These are phyloP conservation scores for Flexamia atlantica DNA, from an alignment of 2,888 invertebrate species.

Conservation along the genomic window DNA sequence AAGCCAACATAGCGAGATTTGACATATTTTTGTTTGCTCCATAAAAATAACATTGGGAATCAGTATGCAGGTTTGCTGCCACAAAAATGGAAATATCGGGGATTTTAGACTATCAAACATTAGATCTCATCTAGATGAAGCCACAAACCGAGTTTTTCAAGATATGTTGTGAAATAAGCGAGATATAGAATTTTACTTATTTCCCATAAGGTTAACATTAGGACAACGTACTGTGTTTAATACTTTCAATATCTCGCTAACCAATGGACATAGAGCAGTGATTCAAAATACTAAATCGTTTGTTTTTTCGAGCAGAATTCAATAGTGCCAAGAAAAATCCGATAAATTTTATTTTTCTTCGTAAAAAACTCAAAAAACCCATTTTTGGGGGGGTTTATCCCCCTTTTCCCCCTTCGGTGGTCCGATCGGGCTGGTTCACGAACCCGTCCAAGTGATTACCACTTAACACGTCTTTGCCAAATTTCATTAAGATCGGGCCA, in stretches of 20 bases:
- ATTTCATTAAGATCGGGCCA: not conserved
- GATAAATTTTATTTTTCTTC: too few relatives aligned
- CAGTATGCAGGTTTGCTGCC: not conserved
- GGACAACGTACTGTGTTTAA: too few relatives aligned
- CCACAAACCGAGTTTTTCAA: not conserved
- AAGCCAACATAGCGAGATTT: not conserved
- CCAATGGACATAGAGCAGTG: too few relatives aligned
- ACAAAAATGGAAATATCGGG: not conserved
- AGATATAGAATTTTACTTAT: not conserved
- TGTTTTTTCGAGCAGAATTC: too few relatives aligned
- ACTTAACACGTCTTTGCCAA: not conserved
- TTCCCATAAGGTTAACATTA: not conserved
- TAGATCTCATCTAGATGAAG: not conserved
- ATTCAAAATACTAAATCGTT: too few relatives aligned
- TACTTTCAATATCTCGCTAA: too few relatives aligned
- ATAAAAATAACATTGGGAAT: not conserved
- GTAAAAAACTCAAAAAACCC: too few relatives aligned
- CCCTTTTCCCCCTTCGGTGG: not conserved
- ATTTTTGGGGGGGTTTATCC: conserved; percentile 14
- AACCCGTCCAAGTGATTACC: not conserved
- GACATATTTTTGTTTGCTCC: not conserved
- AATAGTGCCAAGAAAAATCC: too few relatives aligned
- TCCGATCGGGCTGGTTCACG: not conserved
- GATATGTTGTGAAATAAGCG: not conserved
- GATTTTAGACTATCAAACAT: not conserved